phyloP scores from a whole-genome alignment of 2,113 vertebrate species.

The Trogon melanurus region DNA sequence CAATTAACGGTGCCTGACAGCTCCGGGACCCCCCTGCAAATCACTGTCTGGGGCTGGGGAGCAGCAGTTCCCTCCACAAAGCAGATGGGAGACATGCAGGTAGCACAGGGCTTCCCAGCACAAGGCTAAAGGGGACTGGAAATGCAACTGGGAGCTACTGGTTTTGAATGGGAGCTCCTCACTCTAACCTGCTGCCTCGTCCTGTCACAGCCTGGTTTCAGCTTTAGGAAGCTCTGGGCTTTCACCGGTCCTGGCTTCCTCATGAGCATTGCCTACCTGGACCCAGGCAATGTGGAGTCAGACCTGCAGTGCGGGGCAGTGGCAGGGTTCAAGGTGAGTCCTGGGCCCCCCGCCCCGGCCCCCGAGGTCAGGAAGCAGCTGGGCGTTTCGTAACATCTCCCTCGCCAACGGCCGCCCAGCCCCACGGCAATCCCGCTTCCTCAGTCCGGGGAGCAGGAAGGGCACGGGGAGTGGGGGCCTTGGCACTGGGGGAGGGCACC shows the following conservation, averaged over 20 bases:
- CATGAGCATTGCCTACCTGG: conserved; percentile 86
- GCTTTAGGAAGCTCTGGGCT: conserved; percentile 81
- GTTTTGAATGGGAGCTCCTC: background rate
- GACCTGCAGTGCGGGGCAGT: conserved; percentile 78
- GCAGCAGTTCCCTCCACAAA: background rate
- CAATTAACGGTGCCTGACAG: background rate
- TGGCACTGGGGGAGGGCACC: background rate
- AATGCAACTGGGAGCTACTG: background rate
- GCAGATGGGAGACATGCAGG: background rate
- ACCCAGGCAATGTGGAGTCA: conserved; percentile 82
- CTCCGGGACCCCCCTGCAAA: background rate
- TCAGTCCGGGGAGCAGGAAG: background rate
- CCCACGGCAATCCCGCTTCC: background rate
- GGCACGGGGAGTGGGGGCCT: background rate
- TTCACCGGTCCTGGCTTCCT: conserved; percentile 83
- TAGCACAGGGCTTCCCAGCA: background rate
- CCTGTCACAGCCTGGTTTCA: conserved; percentile 71
- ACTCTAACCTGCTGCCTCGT: background rate
- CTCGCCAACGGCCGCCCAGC: background rate
- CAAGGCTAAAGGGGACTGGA: fast-evolving
- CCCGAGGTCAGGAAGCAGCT: background rate
- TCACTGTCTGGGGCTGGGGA: background rate
- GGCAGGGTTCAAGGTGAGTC: conserved; percentile 79
- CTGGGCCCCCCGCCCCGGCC: background rate
- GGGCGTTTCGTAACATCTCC: background rate